Evolutionary conservation across 2,797 vertebrate species (phyloP).

Genomic region (Propithecus deckenii): DNA sequence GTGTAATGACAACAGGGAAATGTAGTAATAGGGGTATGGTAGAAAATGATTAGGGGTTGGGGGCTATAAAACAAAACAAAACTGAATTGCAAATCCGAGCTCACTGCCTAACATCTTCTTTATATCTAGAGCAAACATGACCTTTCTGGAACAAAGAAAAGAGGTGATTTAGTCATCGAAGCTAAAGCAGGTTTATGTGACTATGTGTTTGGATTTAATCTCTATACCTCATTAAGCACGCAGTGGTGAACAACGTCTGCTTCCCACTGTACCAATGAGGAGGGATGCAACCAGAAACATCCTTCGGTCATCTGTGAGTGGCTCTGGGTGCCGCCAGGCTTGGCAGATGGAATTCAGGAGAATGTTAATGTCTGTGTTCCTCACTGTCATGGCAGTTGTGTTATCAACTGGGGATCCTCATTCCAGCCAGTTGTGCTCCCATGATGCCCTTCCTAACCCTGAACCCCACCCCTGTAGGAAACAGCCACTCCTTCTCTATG

Average conservation of each 20-base stretch:
- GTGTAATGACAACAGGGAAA: neutral
- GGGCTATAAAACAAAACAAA: neutral
- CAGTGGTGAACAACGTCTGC: neutral
- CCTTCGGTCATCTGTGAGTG: neutral
- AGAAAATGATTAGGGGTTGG: neutral
- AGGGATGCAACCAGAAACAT: neutral
- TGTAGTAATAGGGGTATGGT: neutral
- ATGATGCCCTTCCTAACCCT: neutral
- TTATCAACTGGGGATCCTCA: neutral
- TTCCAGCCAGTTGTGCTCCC: neutral
- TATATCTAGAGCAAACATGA: neutral
- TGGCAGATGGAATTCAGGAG: neutral
- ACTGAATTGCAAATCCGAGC: neutral
- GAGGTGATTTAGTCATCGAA: neutral
- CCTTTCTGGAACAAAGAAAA: slow-evolving; percentile 45
- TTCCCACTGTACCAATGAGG: neutral
- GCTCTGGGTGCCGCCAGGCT: neutral
- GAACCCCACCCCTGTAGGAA: neutral
- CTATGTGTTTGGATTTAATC: neutral
- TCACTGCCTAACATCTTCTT: neutral
- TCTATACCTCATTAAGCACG: neutral
- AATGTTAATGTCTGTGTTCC: neutral
- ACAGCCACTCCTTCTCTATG: neutral
- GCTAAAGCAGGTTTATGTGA: neutral
- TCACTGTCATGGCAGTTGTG: neutral